A percentile compares a stretch with the other conserved stretches of the same genome.
phyloP scores from a whole-genome alignment of 2,888 invertebrate genomes.

The Tiliacea citrago region DNA sequence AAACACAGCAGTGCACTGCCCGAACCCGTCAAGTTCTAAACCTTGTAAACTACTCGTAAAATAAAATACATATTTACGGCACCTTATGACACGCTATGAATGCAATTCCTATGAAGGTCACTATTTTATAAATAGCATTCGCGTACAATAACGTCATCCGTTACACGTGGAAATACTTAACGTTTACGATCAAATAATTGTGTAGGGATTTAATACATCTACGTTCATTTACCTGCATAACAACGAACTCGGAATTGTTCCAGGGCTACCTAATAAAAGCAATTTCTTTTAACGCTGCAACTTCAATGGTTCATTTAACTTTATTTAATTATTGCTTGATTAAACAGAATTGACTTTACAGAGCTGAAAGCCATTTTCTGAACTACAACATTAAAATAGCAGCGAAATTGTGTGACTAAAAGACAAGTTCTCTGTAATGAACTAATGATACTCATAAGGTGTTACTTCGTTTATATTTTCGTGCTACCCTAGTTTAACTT shows the following conservation, averaged over 20 bases:
- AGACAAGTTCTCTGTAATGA: too few relatives aligned
- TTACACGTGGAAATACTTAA: slow-evolving; percentile 19
- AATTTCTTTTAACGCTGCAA: slow-evolving; percentile 40
- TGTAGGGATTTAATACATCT: background rate
- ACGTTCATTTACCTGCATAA: background rate
- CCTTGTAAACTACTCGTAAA: slow-evolving; percentile 33
- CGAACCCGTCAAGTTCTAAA: background rate
- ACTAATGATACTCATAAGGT: too few relatives aligned
- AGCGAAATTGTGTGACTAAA: background rate
- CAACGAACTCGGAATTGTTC: background rate
- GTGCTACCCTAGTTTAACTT: background rate
- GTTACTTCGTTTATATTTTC: background rate
- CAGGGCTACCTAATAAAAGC: slow-evolving; percentile 18
- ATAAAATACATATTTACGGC: background rate
- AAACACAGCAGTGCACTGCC: slow-evolving; percentile 25
- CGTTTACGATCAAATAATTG: slow-evolving; percentile 6
- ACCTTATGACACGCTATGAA: background rate
- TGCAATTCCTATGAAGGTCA: background rate
- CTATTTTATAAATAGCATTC: background rate
- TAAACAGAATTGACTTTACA: slow-evolving; percentile 14
- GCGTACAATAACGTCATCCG: background rate
- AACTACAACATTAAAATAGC: background rate
- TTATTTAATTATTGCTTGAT: slow-evolving; percentile 39
- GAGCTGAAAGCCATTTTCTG: slow-evolving; percentile 11
- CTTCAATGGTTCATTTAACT: slow-evolving; percentile 45